These are phyloP conservation scores for Boloria selene DNA, from an alignment of 2,888 invertebrate genomes.

Conservation along the genomic window DNA sequence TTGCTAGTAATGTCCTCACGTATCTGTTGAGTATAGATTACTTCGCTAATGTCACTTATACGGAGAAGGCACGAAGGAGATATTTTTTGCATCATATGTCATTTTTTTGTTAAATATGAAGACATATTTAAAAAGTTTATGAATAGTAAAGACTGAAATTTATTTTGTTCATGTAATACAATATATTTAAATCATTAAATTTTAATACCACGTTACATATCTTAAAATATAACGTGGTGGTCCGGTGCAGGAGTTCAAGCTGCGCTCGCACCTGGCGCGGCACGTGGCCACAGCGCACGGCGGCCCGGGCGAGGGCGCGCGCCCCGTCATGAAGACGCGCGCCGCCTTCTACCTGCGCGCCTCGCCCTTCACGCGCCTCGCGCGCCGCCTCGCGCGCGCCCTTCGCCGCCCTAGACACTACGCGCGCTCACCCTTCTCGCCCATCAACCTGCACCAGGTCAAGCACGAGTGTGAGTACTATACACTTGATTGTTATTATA, in stretches of 20 bases:
- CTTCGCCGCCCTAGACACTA: slow-evolving; percentile 92
- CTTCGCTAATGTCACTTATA: too few relatives aligned
- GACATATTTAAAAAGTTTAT: too few relatives aligned
- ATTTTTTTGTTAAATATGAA: neutral
- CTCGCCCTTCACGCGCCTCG: slow-evolving; percentile 94
- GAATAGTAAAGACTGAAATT: too few relatives aligned
- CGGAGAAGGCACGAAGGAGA: too few relatives aligned
- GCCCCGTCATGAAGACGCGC: slow-evolving; percentile 98
- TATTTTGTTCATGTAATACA: too few relatives aligned
- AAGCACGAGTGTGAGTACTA: slow-evolving; percentile 93
- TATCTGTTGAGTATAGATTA: too few relatives aligned
- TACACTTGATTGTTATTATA: too few relatives aligned
- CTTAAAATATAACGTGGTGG: too few relatives aligned
- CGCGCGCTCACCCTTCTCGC: slow-evolving; percentile 92
- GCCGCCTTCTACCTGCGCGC: slow-evolving; percentile 97
- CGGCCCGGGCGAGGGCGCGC: slow-evolving; percentile 84
- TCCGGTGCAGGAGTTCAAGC: slow-evolving; percentile 89
- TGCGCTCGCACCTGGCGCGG: slow-evolving; percentile 96
- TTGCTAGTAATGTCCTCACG: too few relatives aligned
- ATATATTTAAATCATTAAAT: too few relatives aligned
- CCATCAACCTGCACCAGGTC: slow-evolving; percentile 89
- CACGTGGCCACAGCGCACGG: slow-evolving; percentile 97
- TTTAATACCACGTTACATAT: too few relatives aligned
- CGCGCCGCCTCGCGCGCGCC: slow-evolving; percentile 92
- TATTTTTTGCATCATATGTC: neutral